Evolutionary conservation across 1,140 invertebrate species (phyloP).

Genomic region (Pachyrhynchus sulphureomaculatus): DNA sequence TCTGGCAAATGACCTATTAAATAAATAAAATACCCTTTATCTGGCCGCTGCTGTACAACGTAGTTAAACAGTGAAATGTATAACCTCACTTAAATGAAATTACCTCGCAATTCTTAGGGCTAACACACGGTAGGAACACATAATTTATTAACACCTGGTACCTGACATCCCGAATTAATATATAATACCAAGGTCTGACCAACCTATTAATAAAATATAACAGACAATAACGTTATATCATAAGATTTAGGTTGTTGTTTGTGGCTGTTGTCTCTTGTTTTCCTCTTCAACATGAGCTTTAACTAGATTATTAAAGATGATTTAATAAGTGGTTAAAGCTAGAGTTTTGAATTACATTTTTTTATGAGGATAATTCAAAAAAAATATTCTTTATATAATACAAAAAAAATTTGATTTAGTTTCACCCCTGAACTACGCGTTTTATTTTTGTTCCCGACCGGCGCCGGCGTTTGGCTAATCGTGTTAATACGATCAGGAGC

Average conservation of each 20-base stretch:
- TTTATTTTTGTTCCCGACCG: too few species aligned
- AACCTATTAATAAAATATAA: slow-evolving; percentile 10
- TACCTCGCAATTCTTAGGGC: slow-evolving; percentile 2
- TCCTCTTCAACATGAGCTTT: too few species aligned
- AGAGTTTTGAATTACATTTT: too few species aligned
- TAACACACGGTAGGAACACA: slow-evolving; percentile 1
- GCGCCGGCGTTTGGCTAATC: too few species aligned
- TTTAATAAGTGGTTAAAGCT: too few species aligned
- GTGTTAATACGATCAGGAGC: too few species aligned
- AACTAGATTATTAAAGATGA: too few species aligned
- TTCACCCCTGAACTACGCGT: too few species aligned
- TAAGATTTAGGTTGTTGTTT: not conserved
- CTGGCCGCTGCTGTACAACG: not conserved
- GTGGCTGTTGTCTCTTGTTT: too few species aligned
- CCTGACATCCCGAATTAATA: slow-evolving; percentile 8
- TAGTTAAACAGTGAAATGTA: slow-evolving; percentile 3
- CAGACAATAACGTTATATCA: not conserved
- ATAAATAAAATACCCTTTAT: slow-evolving; percentile 13
- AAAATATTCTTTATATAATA: too few species aligned
- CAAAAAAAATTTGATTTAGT: too few species aligned
- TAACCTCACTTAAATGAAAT: slow-evolving; percentile 13
- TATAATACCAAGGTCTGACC: slow-evolving; percentile 5
- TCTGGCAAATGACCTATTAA: not conserved
- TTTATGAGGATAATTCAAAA: too few species aligned
- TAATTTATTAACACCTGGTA: slow-evolving; percentile 10